Evolutionary conservation across 2,888 invertebrate genomes (phyloP).

Genomic region (Scaeva pyrastri): DNA sequence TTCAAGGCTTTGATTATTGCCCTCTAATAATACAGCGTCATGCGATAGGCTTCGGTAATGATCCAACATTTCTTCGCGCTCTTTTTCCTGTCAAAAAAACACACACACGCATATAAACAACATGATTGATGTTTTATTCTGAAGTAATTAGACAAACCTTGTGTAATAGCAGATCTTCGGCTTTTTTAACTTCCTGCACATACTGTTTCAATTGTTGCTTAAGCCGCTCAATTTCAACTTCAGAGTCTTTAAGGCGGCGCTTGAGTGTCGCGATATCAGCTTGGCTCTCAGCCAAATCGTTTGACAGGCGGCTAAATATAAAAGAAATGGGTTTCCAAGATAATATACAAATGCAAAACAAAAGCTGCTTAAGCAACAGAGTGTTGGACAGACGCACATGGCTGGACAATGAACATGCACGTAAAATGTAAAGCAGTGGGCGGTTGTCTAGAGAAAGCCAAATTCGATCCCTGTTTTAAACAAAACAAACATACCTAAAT

Average conservation of each 20-base stretch:
- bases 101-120: slow-evolving; percentile 35
- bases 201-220: slow-evolving; percentile 92
- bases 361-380: slow-evolving; percentile 6
- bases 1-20: slow-evolving; percentile 91
- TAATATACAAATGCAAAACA: slow-evolving; percentile 5
- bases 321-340: slow-evolving; percentile 39
- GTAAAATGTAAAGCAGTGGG: slow-evolving; percentile 54
- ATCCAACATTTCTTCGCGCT: slow-evolving; percentile 91
- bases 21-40: slow-evolving; percentile 91
- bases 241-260: slow-evolving; percentile 88
- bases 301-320: slow-evolving; percentile 87
- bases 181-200: slow-evolving; percentile 91
- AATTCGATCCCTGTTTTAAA: not conserved
- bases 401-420: slow-evolving; percentile 40
- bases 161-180: slow-evolving; percentile 90
- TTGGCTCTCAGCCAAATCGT: slow-evolving; percentile 88
- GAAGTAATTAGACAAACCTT: slow-evolving; percentile 84
- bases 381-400: slow-evolving; percentile 12
- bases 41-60: slow-evolving; percentile 91
- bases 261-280: slow-evolving; percentile 87
- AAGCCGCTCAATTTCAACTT: slow-evolving; percentile 89
- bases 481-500: not conserved
- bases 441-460: slow-evolving; percentile 57
- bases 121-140: slow-evolving; percentile 64
- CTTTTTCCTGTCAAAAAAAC: slow-evolving; percentile 87